phyloP scores from a whole-genome alignment of 2,113 vertebrate genomes.

The Bubo scandiacus region DNA sequence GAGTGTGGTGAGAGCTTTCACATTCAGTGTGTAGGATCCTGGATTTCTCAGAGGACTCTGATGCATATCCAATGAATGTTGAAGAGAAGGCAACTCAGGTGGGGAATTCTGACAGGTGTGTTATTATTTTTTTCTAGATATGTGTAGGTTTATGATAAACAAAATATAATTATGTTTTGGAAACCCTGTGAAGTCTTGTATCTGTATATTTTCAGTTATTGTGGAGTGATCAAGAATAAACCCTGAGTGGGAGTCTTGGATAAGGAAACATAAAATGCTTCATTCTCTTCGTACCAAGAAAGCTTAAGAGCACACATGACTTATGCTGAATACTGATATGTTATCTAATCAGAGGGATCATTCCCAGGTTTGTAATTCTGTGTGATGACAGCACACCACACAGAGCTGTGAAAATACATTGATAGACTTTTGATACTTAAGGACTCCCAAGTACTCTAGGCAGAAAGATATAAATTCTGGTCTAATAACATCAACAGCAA shows the following conservation, averaged over 20 bases:
- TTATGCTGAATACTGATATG: neutral
- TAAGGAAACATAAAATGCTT: neutral
- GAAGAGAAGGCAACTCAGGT: neutral
- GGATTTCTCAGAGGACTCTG: neutral
- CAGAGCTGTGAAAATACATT: neutral
- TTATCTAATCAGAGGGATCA: neutral
- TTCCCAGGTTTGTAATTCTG: neutral
- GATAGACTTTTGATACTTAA: neutral
- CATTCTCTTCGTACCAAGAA: neutral
- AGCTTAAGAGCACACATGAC: neutral
- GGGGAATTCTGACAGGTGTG: neutral
- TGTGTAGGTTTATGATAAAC: neutral
- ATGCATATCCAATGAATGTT: neutral
- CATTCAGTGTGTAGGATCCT: neutral
- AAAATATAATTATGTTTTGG: neutral
- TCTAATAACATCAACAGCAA: neutral
- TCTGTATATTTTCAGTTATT: neutral
- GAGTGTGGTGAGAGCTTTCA: neutral
- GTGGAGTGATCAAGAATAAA: neutral
- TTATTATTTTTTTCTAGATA: neutral
- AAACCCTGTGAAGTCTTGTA: neutral
- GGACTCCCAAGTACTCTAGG: neutral
- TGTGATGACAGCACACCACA: neutral
- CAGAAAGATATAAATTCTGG: neutral
- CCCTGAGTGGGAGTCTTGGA: neutral